Percentiles rank a stretch among this genome's conserved stretches.
Evolutionary conservation across 2,797 vertebrate genomes (phyloP).

Genomic region (Trematomus bernacchii): DNA sequence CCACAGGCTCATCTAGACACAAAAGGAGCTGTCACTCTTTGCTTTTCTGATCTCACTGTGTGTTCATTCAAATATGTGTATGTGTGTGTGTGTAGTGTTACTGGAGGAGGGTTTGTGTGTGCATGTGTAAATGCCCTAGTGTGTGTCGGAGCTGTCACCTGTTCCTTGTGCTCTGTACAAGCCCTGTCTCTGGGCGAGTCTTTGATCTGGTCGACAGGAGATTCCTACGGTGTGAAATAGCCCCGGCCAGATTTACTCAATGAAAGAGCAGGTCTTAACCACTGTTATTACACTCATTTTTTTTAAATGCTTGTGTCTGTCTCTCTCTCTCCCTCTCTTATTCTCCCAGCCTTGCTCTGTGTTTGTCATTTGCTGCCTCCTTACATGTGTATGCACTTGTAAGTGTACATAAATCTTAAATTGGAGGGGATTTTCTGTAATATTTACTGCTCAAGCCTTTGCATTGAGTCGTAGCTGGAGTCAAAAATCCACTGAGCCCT

Average conservation of each 20-base stretch:
- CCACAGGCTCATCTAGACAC: constrained; percentile 63
- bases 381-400: constrained; percentile 30
- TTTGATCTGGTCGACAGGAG: constrained; percentile 85
- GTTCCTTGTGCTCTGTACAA: constrained; percentile 74
- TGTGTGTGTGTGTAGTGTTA: constrained; percentile 6
- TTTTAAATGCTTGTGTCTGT: constrained; percentile 62
- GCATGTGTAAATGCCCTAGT: constrained; percentile 46
- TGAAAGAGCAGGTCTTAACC: constrained; percentile 83
- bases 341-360: constrained; percentile 20
- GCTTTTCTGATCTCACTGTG: constrained; percentile 73
- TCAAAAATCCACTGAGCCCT: constrained; percentile 36
- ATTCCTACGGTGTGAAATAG: constrained; percentile 87
- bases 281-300: constrained; percentile 80
- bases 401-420: constrained; percentile 40
- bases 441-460: constrained; percentile 54
- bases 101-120: constrained; percentile 30
- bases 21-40: constrained; percentile 75
- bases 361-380: constrained; percentile 56
- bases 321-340: constrained; percentile 26
- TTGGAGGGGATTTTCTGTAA: constrained; percentile 36
- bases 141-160: constrained; percentile 81
- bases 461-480: constrained; percentile 44
- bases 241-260: constrained; percentile 79
- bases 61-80: constrained; percentile 53
- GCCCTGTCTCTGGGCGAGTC: constrained; percentile 67